Base-by-base conservation (phyloP, 2,888 invertebrate genomes). In the Gymnoscelis rufifasciata region DNA sequence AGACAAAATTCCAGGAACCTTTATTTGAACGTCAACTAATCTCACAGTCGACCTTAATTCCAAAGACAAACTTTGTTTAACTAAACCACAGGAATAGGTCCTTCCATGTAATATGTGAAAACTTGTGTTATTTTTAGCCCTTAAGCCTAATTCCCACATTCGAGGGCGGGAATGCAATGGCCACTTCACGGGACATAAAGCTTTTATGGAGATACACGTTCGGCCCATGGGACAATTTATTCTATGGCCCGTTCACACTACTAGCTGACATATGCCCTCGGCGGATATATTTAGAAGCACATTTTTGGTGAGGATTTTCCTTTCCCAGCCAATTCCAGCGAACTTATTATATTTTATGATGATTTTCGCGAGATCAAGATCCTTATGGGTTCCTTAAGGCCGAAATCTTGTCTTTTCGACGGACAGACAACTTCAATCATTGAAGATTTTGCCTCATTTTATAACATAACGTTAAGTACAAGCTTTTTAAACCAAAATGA, bases 151-250 rank as follows among this genome's bases (percentile, higher is more conserved):
- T 62, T 59, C 66, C 43, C 52, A 57, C 61, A 64, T 63, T 61
- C 56, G 56, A 54, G 42, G 62, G 59, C 50, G 49, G 68, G 66
- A 66, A 71, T 69, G 66, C 55, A 54, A 54, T 47, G 67, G 59
- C 68, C 73, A 71, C 72, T 79, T 78, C 78, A 79, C 76, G 78
- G 68, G 47, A 75, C 79, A 80, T 81, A 82, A 82, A 83, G 64
- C 74, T 66, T 78, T 82, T 78, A 80, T 77, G 72, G 71, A 76
- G 74, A 76, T 70, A 68, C 65, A 71, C 67, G 62, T 57, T 57
- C 66, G 56, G 51, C 55, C 62, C 55, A 56, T 56, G 48, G 59
- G 58, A 60, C 65, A 65, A 70, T 69, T 65, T 68, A 66, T 70
- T 68, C 54, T 60, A 64, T 60, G 46, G 56, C 54, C 60, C 29